Percentiles rank a stretch among this genome's conserved stretches.
These are phyloP conservation scores for Anastrepha obliqua DNA, from an alignment of 1,140 invertebrate genomes.

Conservation along the genomic window DNA sequence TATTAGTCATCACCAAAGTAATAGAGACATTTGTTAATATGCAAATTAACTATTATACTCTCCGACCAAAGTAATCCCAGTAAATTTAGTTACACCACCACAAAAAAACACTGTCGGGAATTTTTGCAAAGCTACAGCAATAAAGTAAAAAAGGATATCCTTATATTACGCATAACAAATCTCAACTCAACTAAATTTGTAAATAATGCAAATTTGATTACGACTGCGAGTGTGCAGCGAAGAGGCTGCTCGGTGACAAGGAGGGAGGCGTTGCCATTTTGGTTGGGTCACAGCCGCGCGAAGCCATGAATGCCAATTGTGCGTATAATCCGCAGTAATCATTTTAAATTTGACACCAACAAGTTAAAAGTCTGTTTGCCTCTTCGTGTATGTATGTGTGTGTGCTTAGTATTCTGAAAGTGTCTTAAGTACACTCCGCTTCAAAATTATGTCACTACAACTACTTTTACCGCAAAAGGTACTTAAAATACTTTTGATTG, in stretches of 20 bases:
- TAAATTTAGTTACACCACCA: neutral
- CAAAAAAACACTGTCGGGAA: neutral
- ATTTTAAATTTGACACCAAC: constrained; percentile 48
- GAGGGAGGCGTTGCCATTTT: neutral
- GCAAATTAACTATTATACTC: constrained; percentile 1
- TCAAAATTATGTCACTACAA: too few species aligned
- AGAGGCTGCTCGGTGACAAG: neutral
- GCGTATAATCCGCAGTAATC: constrained; percentile 45
- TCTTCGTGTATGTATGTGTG: neutral
- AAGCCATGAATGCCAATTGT: constrained; percentile 10
- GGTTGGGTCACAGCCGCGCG: neutral
- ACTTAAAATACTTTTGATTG: neutral
- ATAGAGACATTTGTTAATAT: constrained; percentile 31
- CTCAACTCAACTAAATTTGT: constrained; percentile 44
- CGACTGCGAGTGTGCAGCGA: neutral
- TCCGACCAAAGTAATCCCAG: neutral
- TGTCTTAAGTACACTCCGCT: too few species aligned
- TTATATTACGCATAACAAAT: constrained; percentile 18
- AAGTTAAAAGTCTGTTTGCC: neutral
- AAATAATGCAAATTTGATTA: constrained; percentile 56
- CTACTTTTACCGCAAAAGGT: neutral
- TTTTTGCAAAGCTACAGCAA: neutral
- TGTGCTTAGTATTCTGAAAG: neutral
- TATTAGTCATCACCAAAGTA: constrained; percentile 17
- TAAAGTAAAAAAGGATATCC: neutral